These are phyloP conservation scores for Stegodyphus mimosarum DNA, from an alignment of 1,140 invertebrate species.

Conservation along the genomic window DNA sequence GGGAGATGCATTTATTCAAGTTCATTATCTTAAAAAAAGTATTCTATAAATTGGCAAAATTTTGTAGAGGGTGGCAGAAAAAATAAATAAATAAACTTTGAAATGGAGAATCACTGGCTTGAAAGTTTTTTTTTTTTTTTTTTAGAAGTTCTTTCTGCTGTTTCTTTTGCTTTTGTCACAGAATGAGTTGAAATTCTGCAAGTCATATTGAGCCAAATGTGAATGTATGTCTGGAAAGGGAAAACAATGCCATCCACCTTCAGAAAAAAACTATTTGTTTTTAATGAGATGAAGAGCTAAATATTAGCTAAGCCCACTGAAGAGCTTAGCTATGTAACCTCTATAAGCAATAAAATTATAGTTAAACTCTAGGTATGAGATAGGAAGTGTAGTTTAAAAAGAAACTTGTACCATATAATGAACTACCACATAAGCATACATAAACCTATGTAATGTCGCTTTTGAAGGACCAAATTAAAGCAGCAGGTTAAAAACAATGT, in stretches of 20 bases:
- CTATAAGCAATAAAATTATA: conserved; percentile 57
- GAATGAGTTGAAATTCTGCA: not conserved
- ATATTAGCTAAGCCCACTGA: conserved; percentile 40
- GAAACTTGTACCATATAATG: conserved; percentile 52
- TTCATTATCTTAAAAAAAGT: no score
- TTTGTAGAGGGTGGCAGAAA: no score
- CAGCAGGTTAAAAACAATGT: conserved; percentile 17
- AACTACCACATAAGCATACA: conserved; percentile 51
- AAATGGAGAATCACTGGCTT: no score
- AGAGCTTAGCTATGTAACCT: conserved; percentile 54
- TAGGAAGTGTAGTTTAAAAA: conserved; percentile 31
- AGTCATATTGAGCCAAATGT: conserved; percentile 6
- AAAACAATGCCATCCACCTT: conserved; percentile 38
- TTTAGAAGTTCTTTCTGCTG: no score
- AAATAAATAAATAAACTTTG: no score
- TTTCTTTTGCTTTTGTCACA: no score
- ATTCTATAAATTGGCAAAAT: no score
- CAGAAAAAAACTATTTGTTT: conserved; percentile 32
- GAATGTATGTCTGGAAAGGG: conserved; percentile 6
- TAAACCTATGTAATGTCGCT: conserved; percentile 58
- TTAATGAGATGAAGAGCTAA: conserved; percentile 47
- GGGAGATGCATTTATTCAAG: no score
- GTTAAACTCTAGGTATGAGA: conserved; percentile 48
- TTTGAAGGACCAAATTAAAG: conserved; percentile 59
- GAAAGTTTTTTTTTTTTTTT: no score